Evolutionary conservation across 2,113 vertebrate genomes (phyloP), one percentile per base, ranked within the genome.

Genomic region (Pampusana beccarii): DNA sequence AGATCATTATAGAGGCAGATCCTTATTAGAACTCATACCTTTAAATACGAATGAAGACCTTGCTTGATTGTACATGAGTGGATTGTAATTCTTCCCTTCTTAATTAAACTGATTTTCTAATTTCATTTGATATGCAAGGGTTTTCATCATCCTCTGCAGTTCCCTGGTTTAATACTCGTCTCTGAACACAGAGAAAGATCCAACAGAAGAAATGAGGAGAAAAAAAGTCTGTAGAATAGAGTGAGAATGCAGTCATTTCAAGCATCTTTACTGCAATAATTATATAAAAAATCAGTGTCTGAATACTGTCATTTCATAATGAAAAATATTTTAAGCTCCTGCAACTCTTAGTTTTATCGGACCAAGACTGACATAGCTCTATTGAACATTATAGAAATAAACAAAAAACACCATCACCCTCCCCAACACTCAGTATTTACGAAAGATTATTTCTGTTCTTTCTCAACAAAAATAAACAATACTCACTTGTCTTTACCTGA

Each of bases 51-150:
- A 86, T 71, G 5, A 94, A 96, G 86, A 95, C 82, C 86, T 94
- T 93, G 79, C 29, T 34, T 94, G 90, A 96, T 88, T 96, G 64
- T 94, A 67, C 5, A 46, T 56, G 60, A 86, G 51, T 34, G 44
- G 26, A 67, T 80, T 90, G 73, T 13, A 90, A 84, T 70, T 88
- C 71, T 88, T 85, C 46, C 58, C 29, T 64, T 92, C 20, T 28
- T 96, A 96, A 94, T 93, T 86, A 96, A 94, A 84, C 38, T 74
- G 56, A 84, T 90, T 96, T 93, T 71, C 12, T 96, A 84, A 92
- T 95, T 94, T 95, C 51, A 95, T 95, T 94, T 86, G 26, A 78
- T 93, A 94, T 94, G 86, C 92, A 96, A 92, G 78, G 42, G 33
- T 71, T 94, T 94, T 67, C 85, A 80, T 71, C 74, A 73, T 54